Evolutionary conservation across 2,113 vertebrate genomes (phyloP), one percentile per base, ranked within the genome.

Genomic region (Brachypodius melanocephalos): DNA sequence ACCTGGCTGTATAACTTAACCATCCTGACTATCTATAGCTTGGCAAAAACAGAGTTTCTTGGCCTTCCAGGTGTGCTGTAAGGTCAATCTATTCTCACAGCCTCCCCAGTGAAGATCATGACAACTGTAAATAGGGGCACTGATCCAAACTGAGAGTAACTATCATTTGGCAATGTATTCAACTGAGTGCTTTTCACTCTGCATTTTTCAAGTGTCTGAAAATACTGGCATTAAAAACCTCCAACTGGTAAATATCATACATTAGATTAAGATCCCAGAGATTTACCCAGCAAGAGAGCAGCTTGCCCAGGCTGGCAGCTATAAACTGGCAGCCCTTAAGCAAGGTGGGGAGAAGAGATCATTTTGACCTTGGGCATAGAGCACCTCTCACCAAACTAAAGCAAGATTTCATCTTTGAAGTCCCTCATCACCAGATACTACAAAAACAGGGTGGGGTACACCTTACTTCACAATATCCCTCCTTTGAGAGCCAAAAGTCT

Each of bases 31-130:
- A 78, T 6, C 19, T 28, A 83, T 16, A 76, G 66, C 59, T 80
- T 85, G 74, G 66, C 62, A 94, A 76, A 84, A 57, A 43, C 45
- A 46, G 38, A 52, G 29, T n/a, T 67, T 85, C 42, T 52, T 62
- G 28, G 93, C 67, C 74, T 95, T 96, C 89, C 59, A 89, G 91
- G 62, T 88, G 48, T 79, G 75, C 75, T 88, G 3, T 88, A 91
- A 93, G 71, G 67, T 76, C 52, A 68, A 45, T 77, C 36, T 84
- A 7, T 81, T 95, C 87, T 67, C 66, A 86, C 18, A 79, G 20
- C 21, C 24, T 58, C 69, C 54, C 43, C 43, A 34, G 1, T 40
- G 52, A 87, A 94, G 59, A 62, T 88, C 54, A 38, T 1, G 24
- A 83, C 25, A 91, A 38, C 54, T 91, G 66, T 69, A 89, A 91